Base-by-base conservation (phyloP, 2,888 invertebrate species). In the Troides aeacus region DNA sequence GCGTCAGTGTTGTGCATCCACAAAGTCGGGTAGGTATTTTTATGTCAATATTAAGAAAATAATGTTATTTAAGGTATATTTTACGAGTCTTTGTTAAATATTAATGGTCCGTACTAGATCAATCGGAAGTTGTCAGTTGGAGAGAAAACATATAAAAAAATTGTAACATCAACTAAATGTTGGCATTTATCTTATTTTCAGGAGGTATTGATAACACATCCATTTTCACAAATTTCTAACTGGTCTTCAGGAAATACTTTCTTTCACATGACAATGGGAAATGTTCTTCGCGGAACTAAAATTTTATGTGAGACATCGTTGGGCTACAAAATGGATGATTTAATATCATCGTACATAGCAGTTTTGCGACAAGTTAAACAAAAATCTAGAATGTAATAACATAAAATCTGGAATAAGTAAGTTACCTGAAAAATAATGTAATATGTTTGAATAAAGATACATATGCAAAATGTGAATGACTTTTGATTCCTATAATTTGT, bases 211-310 rank as follows among this genome's bases (percentile, higher is more conserved):
- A 95, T 95, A 6, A 96, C 96, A 18, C 96, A 98, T 87, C 96
- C 96, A 36, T 99, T 97, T 88, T 96, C 96, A 1, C 96, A 97
- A 79, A 94, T 99, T 72, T 97, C 97, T 65, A 98, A 98, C 84
- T 99, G 99, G 98, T 98, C 97, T 60, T 97, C 97, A 12, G 98
- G 98, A 17, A 98, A 98, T 84, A 98, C 97, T 0, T 99, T 97
- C 84, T 99, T 99, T 93, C 97, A 97, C 81, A 95, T 98, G 93
- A 97, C 98, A 0, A 97, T 99, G 80, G 98, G 98, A n/a, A 98
- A 97, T 84, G 95, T 99, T 84, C 95, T 99, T 78, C 95, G 97
- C 62, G 98, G 98, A 68, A 96, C 96, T 42, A 98, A 98, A 85
- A 91, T 96, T 70, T 93, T 99, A 2, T 98, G 97, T 84, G 98